Conservation (phyloP, 2,888 invertebrate genomes). For the Cheilosia scutellata region DNA sequence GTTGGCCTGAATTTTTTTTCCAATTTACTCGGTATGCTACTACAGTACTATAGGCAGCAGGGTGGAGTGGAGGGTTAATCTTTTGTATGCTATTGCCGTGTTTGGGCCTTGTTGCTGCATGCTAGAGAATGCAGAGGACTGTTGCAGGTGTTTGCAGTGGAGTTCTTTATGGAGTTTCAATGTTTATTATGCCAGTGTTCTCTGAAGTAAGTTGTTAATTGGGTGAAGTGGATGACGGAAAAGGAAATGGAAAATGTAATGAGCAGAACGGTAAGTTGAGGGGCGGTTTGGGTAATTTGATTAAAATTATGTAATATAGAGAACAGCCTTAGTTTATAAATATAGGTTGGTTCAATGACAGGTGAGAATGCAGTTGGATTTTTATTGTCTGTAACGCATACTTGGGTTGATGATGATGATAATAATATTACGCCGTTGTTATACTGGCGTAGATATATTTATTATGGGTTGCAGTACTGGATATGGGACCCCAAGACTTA, state of each 20-base stretch:
- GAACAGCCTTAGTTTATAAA: not conserved
- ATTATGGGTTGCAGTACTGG: too few species aligned
- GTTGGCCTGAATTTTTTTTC: slow-evolving; percentile 52
- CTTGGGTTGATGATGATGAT: too few species aligned
- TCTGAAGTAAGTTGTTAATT: slow-evolving; percentile 53
- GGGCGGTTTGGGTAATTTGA: not conserved
- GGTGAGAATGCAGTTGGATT: not conserved
- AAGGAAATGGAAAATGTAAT: slow-evolving; percentile 46
- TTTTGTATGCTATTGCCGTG: slow-evolving; percentile 54
- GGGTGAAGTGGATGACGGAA: slow-evolving; percentile 54
- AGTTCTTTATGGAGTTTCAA: slow-evolving; percentile 24
- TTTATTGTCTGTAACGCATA: too few species aligned
- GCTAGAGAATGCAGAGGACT: not conserved
- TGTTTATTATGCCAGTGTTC: slow-evolving; percentile 2
- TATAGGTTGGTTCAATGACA: not conserved
- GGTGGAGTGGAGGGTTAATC: slow-evolving; percentile 26
- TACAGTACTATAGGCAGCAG: not conserved
- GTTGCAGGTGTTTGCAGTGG: slow-evolving; percentile 47
- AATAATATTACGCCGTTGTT: too few species aligned
- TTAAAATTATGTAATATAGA: not conserved
- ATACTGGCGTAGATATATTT: too few species aligned
- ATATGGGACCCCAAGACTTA: too few species aligned
- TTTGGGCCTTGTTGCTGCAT: slow-evolving; percentile 31
- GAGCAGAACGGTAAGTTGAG: slow-evolving; percentile 6
- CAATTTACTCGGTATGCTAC: slow-evolving; percentile 21